Evolutionary conservation across 2,113 vertebrate species (phyloP).

Genomic region (Lipophrys pholis): DNA sequence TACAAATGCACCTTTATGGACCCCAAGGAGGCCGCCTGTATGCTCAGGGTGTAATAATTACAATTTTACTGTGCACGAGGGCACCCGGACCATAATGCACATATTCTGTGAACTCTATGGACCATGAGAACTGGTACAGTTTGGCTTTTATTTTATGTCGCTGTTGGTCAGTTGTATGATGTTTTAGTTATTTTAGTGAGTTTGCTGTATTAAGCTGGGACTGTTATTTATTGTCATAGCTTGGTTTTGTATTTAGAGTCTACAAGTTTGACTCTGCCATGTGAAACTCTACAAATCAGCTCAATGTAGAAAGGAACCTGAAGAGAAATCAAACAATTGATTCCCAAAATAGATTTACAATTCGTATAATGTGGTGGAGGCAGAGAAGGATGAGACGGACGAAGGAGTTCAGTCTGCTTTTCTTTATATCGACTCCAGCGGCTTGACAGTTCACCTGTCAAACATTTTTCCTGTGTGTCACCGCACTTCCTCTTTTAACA

Average conservation of each 20-base stretch:
- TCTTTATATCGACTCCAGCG: too few relatives aligned
- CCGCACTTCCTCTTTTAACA: too few relatives aligned
- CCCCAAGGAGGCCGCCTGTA: conserved; percentile 30
- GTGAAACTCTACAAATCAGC: too few relatives aligned
- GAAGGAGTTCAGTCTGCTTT: too few relatives aligned
- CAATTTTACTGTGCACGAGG: neutral
- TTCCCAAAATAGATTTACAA: too few relatives aligned
- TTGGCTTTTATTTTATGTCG: conserved; percentile 12
- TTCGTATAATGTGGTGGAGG: too few relatives aligned
- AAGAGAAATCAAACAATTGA: too few relatives aligned
- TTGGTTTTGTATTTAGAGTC: neutral
- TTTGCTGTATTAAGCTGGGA: neutral
- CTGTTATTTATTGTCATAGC: neutral
- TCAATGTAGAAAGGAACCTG: too few relatives aligned
- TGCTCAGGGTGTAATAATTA: conserved; percentile 21
- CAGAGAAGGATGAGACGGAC: too few relatives aligned
- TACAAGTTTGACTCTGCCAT: too few relatives aligned
- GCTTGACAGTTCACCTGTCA: too few relatives aligned
- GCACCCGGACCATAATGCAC: neutral
- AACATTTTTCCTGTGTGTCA: too few relatives aligned
- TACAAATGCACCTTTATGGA: conserved; percentile 53
- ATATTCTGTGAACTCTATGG: neutral
- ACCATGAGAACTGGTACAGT: neutral
- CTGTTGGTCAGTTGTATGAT: neutral
- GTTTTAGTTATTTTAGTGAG: neutral